phyloP scores from a whole-genome alignment of 2,113 vertebrate species.

The Gallinago jamesoni region DNA sequence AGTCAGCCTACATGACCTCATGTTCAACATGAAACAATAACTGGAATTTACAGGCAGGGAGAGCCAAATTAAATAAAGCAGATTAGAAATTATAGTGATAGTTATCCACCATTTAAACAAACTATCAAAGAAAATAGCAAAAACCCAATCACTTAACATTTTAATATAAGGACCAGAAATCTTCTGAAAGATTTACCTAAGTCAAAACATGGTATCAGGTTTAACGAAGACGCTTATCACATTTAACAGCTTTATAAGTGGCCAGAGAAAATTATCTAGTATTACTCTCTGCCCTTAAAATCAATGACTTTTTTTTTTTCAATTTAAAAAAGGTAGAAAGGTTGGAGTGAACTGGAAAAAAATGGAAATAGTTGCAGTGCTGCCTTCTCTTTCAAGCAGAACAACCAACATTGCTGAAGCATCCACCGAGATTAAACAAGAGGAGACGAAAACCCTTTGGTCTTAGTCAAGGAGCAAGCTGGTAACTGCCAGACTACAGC shows the following conservation, averaged over 20 bases:
- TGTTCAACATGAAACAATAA: conserved; percentile 8
- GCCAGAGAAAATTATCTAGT: background rate
- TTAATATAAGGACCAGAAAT: background rate
- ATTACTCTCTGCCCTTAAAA: background rate
- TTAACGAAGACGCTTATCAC: background rate
- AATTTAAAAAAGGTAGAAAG: background rate
- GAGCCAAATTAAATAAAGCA: conserved; percentile 38
- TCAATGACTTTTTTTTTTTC: background rate
- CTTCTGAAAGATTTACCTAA: background rate
- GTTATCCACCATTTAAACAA: background rate
- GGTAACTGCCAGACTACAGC: background rate
- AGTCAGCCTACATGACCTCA: conserved; percentile 10
- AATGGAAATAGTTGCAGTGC: background rate
- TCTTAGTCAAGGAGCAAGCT: background rate
- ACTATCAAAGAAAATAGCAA: background rate
- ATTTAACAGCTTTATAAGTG: background rate
- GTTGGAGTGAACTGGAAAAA: background rate
- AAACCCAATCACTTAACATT: background rate
- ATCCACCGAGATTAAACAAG: background rate
- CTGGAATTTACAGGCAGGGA: conserved; percentile 10
- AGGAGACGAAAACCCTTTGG: background rate
- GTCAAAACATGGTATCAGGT: background rate
- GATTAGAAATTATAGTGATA: background rate
- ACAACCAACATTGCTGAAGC: background rate
- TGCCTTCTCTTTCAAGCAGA: background rate